Evolutionary conservation across 2,113 vertebrate species (phyloP).

Genomic region (Morone saxatilis): DNA sequence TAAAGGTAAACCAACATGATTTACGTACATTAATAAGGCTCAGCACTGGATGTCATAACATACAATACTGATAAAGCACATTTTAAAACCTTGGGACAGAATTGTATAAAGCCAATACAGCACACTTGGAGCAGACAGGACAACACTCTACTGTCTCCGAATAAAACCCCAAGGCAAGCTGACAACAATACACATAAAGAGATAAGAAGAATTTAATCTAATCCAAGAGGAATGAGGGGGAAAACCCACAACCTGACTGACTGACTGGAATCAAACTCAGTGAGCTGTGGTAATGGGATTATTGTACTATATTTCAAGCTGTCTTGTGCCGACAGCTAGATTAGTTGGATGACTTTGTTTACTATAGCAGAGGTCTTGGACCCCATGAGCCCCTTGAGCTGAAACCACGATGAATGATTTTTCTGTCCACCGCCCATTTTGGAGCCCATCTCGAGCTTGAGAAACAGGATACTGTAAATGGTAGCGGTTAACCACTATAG

Average conservation of each 20-base stretch:
- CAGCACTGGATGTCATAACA: neutral
- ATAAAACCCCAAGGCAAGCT: conserved; percentile 21
- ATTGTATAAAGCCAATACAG: neutral
- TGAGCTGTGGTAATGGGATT: conserved; percentile 62
- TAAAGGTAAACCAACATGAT: neutral
- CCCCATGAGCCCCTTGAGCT: conserved; percentile 8
- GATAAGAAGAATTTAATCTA: conserved; percentile 50
- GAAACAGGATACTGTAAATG: conserved; percentile 9
- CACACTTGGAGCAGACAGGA: neutral
- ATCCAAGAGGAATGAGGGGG: conserved; percentile 60
- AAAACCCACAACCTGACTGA: conserved; percentile 45
- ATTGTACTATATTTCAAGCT: conserved; percentile 62
- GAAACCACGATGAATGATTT: conserved; percentile 40
- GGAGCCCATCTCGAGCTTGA: conserved; percentile 32
- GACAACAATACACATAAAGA: conserved; percentile 42
- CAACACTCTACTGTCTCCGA: conserved; percentile 14
- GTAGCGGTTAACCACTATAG: neutral
- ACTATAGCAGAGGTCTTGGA: conserved; percentile 32
- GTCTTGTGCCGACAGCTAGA: conserved; percentile 45
- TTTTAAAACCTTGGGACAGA: conserved; percentile 5
- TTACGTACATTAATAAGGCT: neutral
- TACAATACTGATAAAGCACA: neutral
- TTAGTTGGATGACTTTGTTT: conserved; percentile 49
- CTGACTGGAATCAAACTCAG: conserved; percentile 51
- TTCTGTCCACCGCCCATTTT: conserved; percentile 36